Conservation (phyloP, 1,140 invertebrate genomes). For the Drosophila micromelanica region DNA sequence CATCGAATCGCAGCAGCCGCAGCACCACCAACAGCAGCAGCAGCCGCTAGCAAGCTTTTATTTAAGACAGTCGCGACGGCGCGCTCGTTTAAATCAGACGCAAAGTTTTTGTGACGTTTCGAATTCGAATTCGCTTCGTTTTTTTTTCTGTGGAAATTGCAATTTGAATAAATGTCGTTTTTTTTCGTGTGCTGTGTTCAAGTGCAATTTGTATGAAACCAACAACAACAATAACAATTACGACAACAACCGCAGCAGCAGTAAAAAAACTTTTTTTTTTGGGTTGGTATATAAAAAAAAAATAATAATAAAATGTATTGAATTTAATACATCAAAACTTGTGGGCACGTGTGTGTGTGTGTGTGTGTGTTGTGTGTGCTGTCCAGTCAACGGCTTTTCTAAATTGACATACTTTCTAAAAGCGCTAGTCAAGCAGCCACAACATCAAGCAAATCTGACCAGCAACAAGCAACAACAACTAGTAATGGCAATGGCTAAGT, state of each 20-base stretch:
- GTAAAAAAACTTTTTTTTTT: not conserved
- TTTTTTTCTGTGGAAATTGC: slow-evolving; percentile 33
- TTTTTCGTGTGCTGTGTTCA: slow-evolving; percentile 65
- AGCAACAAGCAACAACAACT: slow-evolving; percentile 23
- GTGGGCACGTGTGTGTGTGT: slow-evolving; percentile 25
- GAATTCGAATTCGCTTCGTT: slow-evolving; percentile 15
- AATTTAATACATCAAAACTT: slow-evolving; percentile 20
- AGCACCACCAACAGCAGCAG: slow-evolving; percentile 7
- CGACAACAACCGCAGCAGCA: slow-evolving; percentile 1
- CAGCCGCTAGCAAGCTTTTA: slow-evolving; percentile 42
- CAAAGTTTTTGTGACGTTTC: slow-evolving; percentile 34
- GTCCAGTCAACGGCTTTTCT: slow-evolving; percentile 79
- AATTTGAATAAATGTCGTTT: slow-evolving; percentile 49
- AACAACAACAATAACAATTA: slow-evolving; percentile 15
- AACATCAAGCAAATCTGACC: slow-evolving; percentile 46
- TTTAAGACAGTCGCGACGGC: slow-evolving; percentile 75
- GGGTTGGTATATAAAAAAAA: slow-evolving; percentile 36
- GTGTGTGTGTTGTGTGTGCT: slow-evolving; percentile 36
- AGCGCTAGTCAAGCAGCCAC: slow-evolving; percentile 53
- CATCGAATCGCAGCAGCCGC: slow-evolving; percentile 18
- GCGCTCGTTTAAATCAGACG: slow-evolving; percentile 76
- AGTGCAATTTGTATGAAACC: slow-evolving; percentile 16
- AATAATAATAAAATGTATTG: slow-evolving; percentile 1
- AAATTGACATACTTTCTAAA: slow-evolving; percentile 83
- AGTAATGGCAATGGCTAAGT: slow-evolving; percentile 38